Base-by-base conservation (phyloP, 1,140 invertebrate genomes). In the Acromyrmex echinatior region DNA sequence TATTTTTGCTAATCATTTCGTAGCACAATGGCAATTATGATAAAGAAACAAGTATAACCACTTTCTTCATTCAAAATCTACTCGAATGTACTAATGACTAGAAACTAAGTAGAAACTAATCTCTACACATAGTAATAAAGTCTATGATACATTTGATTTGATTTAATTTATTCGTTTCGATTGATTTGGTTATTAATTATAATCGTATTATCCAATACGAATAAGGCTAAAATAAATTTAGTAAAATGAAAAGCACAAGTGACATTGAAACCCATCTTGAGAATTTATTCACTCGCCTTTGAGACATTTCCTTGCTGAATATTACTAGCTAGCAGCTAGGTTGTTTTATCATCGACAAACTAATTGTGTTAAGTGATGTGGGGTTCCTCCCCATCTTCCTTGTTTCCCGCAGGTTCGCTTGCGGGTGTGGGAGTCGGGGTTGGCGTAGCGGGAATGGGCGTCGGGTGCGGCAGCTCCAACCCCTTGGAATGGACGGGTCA, bases 401-500 rank as follows among this genome's bases (percentile, higher is more conserved):
- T 96, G 93, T 96, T 96, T 95, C 93, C 95, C 88, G 93, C 96
- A 97, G 96, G 96, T 96, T 96, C 97, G 10, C 92, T 97, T 92
- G 94, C 96, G 86, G 96, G 97, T 56, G 97, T 97, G 93, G 97
- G 97, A 45, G 97, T 97, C 78, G 96, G 96, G 51, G 97, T 97
- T 49, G 97, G 97, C 14, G 95, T 96, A 76, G 79, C 95, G 9
- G 94, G 95, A 10, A 96, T 96, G 94, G 94, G 95, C 5, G 96
- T 97, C 77, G 96, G 96, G 71, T 96, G 96, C 88, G 97, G 97
- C 84, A 96, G 97, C 66, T 96, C 97, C 51, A 98, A 98, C 94
- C 97, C 98, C 1, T 94, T 99, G 92, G 98, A 99, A 93, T 99
- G 98, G 98, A 98, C 98, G 53, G 98, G 98, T 1, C 98, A 98